Evolutionary conservation across 2,797 vertebrate species (phyloP), one percentile per base, ranked within the genome.

Genomic region (Rhodeus uyekii): DNA sequence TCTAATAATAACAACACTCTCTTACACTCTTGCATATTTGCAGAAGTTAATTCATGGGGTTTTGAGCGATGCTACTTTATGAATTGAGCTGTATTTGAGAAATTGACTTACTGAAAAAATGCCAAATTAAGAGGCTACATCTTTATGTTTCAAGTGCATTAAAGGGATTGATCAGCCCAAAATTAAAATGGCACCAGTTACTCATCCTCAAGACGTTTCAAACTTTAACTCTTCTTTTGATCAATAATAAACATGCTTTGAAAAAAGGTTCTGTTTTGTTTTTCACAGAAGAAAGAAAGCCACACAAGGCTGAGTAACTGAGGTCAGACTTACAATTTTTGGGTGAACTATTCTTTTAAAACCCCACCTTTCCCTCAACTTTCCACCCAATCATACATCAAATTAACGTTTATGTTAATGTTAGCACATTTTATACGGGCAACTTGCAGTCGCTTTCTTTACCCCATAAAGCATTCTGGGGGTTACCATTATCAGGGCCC

Each of bases 1-100:
- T 72, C 74, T 73, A 72, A 71, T 24, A 80, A 80, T 80, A 80
- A 50, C 64, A 69, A 71, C 53, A 71, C 50, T 79, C 24, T 9
- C 24, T 69, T 46, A 50, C 68, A 39, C 34, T 5, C 9, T 53
- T 67, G 42, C 24, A 2, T 32, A 22, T 48, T 72, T 55, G 32
- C n/a, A 24, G 27, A 38, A 55, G 29, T 55, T 38, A 38, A 38
- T 74, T 55, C 22, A 74, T 10, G 12, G 29, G 19, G 55, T 32
- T 18, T 61, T 24, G 16, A 71, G 22, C 36, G 55, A 72, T 27
- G 27, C 27, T 36, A 19, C 36, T 58, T 39, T 27, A 58, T 16
- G 8, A 22, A 14, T 65, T 78, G 18, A 69, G 24, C 67, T 38
- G 8, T 38, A 64, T 78, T 53, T 53, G n/a, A 50, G 24, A 78